Evolutionary conservation across 1,140 invertebrate species (phyloP), one percentile per base, ranked within the genome.

Genomic region (Myzus persicae): DNA sequence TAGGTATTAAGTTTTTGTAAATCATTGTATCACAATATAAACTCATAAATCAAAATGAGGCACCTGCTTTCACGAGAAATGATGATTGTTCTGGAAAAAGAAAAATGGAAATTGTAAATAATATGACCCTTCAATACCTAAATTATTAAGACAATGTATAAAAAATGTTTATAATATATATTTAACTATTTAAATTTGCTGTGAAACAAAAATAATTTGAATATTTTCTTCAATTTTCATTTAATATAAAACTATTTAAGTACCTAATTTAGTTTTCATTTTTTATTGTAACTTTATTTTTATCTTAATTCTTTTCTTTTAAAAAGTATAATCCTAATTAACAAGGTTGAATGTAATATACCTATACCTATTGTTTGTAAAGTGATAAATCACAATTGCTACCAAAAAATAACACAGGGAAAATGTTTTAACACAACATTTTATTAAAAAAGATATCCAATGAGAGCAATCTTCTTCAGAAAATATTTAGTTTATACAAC

Each of bases 71-170:
- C 91, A 93, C 44, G 76, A 93, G 5, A 85, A 51, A 48, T 51
- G 48, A 54, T 89, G 90, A 67, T 81, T 91, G 59, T 93, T 93
- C 91, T 93, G 91, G 91, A 93, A 93, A 93, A 93, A 93, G 46
- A 93, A 82, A 90, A 93, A 93, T 40, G 76, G 76, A 84, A 85
- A 93, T 51, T 40, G 46, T 82, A 93, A 84, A 90, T 90, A 67
- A 90, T 6, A 90, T 38, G 6, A 31, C 1, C 11, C 67, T 59
- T 90, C n/a, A 31, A 90, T 31, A 67, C 42, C 9, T 87, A 14
- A 88, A 14, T 24, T 88, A 14, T 24, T 88, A 42, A 31, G 18
- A 89, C 24, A 20, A n/a, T 89, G 2, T 38, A 20, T 14, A 38
- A 89, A 54, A 24, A 48, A 88, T 51, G 51, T 88, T 24, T 48